A percentile compares a stretch with the other conserved stretches of the same genome.
Conservation (phyloP, 2,888 invertebrate species). For the Agrochola lychnidis region DNA sequence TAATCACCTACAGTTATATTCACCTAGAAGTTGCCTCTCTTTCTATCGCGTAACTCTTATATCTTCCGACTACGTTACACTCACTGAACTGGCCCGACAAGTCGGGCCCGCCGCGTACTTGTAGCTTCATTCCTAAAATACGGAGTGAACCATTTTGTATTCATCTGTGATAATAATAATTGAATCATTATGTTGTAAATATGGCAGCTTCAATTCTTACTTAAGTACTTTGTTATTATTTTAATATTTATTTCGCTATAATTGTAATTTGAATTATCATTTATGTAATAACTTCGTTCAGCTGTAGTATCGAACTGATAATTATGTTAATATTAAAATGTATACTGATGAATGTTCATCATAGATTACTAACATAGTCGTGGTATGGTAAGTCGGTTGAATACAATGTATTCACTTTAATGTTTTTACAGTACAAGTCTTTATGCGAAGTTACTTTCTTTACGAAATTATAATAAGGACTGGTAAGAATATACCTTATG, state of each 20-base stretch:
- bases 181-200: conserved; percentile 77
- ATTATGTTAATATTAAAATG: conserved; percentile 49
- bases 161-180: conserved; percentile 43
- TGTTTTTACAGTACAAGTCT: conserved; percentile 60
- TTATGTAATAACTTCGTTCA: conserved; percentile 51
- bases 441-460: conserved; percentile 25
- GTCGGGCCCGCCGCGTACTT: too few relatives aligned
- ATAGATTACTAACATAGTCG: conserved; percentile 52
- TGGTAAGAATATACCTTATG: conserved; percentile 6
- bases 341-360: conserved; percentile 47
- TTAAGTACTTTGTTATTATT: conserved; percentile 70
- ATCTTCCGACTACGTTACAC: too few relatives aligned
- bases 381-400: conserved; percentile 49
- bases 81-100: too few relatives aligned
- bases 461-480: conserved; percentile 26
- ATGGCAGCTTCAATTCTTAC: conserved; percentile 77
- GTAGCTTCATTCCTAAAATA: too few relatives aligned
- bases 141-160: too few relatives aligned
- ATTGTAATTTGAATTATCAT: conserved; percentile 63
- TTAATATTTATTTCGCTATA: conserved; percentile 66
- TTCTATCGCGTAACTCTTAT: too few relatives aligned
- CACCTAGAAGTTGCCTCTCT: too few relatives aligned
- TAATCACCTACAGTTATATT: too few relatives aligned
- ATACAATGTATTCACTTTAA: conserved; percentile 64
- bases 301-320: conserved; percentile 60